These are phyloP conservation scores for Diplodus puntazzo DNA, from an alignment of 2,797 vertebrate genomes.

Conservation along the genomic window DNA sequence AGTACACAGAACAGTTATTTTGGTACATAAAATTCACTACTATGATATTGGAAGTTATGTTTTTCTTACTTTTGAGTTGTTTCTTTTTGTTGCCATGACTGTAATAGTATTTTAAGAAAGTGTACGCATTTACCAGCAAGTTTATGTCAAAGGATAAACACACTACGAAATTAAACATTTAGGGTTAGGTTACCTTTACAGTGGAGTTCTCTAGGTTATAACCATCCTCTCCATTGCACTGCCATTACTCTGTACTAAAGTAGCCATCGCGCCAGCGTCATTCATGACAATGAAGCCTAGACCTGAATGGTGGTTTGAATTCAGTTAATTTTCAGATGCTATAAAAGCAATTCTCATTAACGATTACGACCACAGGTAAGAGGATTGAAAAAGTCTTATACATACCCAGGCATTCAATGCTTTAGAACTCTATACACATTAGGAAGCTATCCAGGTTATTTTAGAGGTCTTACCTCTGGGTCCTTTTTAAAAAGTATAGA, in stretches of 20 bases:
- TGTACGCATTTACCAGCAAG: slow-evolving; percentile 92
- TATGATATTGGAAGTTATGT: slow-evolving; percentile 81
- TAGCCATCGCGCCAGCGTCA: slow-evolving; percentile 92
- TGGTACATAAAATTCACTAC: slow-evolving; percentile 81
- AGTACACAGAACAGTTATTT: slow-evolving; percentile 86
- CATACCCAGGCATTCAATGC: slow-evolving; percentile 90
- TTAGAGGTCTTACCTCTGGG: slow-evolving; percentile 92
- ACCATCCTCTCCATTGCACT: slow-evolving; percentile 97
- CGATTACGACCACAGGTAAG: slow-evolving; percentile 89
- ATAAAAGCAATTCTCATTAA: slow-evolving; percentile 87
- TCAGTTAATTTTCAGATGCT: slow-evolving; percentile 92
- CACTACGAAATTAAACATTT: slow-evolving; percentile 97
- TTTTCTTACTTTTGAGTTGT: slow-evolving; percentile 82
- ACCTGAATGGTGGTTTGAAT: slow-evolving; percentile 95
- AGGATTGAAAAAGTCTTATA: slow-evolving; percentile 91
- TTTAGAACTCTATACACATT: slow-evolving; percentile 90
- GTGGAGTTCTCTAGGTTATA: slow-evolving; percentile 97
- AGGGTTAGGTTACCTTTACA: slow-evolving; percentile 97
- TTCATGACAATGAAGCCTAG: slow-evolving; percentile 91
- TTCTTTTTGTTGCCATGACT: slow-evolving; percentile 87
- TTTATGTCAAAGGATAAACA: slow-evolving; percentile 93
- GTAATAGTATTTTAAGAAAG: slow-evolving; percentile 84
- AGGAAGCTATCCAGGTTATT: slow-evolving; percentile 91
- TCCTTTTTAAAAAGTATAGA: slow-evolving; percentile 93
- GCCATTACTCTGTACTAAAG: slow-evolving; percentile 97